These are phyloP conservation scores for Perodicticus potto DNA, from an alignment of 2,797 vertebrate genomes.

Conservation along the genomic window DNA sequence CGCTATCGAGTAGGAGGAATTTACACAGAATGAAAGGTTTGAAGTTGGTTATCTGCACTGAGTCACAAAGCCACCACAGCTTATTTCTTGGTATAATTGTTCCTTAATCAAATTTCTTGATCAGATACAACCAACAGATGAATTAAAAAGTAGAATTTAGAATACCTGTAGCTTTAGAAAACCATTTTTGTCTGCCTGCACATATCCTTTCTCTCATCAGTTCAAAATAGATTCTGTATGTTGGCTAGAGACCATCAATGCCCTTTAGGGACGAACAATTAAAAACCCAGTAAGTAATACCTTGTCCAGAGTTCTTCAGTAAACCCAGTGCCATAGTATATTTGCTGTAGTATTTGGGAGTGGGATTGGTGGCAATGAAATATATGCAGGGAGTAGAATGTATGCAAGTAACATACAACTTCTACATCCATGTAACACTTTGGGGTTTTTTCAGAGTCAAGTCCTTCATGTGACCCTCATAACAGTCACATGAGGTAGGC, in stretches of 20 bases:
- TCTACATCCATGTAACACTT: neutral
- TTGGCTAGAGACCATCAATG: constrained; percentile 28
- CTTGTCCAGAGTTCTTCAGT: constrained; percentile 22
- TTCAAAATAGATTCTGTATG: neutral
- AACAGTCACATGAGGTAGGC: neutral
- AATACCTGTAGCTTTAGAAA: constrained; percentile 13
- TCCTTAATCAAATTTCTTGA: constrained; percentile 31
- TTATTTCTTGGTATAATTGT: constrained; percentile 45
- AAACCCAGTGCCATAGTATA: neutral
- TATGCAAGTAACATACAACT: neutral
- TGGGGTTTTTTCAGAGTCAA: neutral
- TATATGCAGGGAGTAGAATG: neutral
- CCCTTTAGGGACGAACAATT: neutral
- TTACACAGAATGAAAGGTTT: constrained; percentile 38
- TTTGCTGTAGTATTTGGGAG: neutral
- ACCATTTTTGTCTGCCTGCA: neutral
- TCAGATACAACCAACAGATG: neutral
- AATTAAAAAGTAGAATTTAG: constrained; percentile 19
- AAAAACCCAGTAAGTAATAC: neutral
- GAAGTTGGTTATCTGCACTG: constrained; percentile 9
- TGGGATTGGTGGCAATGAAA: neutral
- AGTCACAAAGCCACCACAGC: neutral
- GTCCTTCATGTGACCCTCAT: neutral
- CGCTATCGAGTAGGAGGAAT: neutral
- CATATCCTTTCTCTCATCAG: neutral